Evolutionary conservation across 2,797 vertebrate genomes (phyloP).

Genomic region (Liparis tanakae): DNA sequence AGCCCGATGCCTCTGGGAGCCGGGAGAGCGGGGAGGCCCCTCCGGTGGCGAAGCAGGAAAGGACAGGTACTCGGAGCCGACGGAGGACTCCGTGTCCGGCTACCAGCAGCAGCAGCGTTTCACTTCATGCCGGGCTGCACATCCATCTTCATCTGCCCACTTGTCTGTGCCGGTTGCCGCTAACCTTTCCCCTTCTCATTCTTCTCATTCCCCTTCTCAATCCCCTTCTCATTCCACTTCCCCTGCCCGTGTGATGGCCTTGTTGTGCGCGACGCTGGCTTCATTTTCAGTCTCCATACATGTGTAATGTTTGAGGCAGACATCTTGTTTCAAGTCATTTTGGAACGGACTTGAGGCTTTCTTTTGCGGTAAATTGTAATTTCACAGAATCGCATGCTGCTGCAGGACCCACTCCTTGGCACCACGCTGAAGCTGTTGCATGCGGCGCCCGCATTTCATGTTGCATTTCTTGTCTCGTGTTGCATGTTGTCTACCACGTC

Average conservation of each 20-base stretch:
- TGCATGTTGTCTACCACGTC: slow-evolving; percentile 1
- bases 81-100: neutral
- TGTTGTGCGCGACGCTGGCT: neutral
- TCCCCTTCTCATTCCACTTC: neutral
- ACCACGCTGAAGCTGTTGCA: neutral
- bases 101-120: neutral
- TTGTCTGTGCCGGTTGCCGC: slow-evolving; percentile 4
- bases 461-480: neutral
- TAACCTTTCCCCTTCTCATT: neutral
- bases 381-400: neutral
- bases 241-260: neutral
- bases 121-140: slow-evolving; percentile 9
- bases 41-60: slow-evolving; percentile 53
- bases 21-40: slow-evolving; percentile 46
- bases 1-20: slow-evolving; percentile 25
- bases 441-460: neutral
- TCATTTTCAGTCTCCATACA: neutral
- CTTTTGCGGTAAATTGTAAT: neutral
- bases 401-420: neutral
- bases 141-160: slow-evolving; percentile 36
- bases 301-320: neutral
- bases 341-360: neutral
- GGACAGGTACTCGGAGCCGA: slow-evolving; percentile 71
- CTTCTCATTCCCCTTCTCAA: neutral
- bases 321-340: neutral